A percentile compares a stretch with the other conserved stretches of the same genome.
Conservation (phyloP, 2,797 vertebrate genomes). For the Otus scops region DNA sequence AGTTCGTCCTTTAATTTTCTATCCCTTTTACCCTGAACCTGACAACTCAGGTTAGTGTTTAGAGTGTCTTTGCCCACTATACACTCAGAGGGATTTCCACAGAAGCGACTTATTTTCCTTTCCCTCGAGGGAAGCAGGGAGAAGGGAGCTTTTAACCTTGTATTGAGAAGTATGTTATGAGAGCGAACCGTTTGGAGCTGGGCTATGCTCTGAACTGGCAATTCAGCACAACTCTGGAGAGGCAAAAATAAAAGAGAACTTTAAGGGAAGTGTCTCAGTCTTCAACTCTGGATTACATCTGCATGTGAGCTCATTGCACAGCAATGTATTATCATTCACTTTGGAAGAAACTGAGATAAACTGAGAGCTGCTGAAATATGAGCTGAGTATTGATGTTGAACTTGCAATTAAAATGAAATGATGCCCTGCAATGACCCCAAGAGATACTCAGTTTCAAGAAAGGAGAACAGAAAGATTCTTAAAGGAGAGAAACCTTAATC, state of each 20-base stretch:
- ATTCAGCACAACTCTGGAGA: constrained; percentile 2
- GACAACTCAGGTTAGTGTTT: background rate
- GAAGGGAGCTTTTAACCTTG: background rate
- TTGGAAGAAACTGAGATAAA: constrained; percentile 37
- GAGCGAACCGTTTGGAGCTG: background rate
- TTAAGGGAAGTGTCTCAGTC: background rate
- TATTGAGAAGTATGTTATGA: background rate
- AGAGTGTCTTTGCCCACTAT: background rate
- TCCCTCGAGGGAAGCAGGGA: background rate
- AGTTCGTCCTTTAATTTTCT: background rate
- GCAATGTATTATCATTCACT: constrained; percentile 30
- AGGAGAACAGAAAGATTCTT: background rate
- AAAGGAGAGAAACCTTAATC: constrained; percentile 15
- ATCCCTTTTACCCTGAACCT: background rate
- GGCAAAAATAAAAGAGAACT: constrained; percentile 19
- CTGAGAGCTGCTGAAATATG: constrained; percentile 12
- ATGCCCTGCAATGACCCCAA: background rate
- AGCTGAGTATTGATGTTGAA: constrained; percentile 42
- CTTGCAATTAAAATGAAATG: constrained; percentile 48
- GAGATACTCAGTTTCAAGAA: constrained; percentile 4
- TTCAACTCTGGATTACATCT: constrained; percentile 27
- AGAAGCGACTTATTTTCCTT: background rate
- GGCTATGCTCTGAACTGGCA: background rate
- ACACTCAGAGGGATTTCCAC: background rate
- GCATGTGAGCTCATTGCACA: constrained; percentile 48